A percentile compares a stretch with the other conserved stretches of the same genome.
Conservation (phyloP, 30 jellyfish, hydroid and myxozoan genomes). For the Pelagia noctiluca region DNA sequence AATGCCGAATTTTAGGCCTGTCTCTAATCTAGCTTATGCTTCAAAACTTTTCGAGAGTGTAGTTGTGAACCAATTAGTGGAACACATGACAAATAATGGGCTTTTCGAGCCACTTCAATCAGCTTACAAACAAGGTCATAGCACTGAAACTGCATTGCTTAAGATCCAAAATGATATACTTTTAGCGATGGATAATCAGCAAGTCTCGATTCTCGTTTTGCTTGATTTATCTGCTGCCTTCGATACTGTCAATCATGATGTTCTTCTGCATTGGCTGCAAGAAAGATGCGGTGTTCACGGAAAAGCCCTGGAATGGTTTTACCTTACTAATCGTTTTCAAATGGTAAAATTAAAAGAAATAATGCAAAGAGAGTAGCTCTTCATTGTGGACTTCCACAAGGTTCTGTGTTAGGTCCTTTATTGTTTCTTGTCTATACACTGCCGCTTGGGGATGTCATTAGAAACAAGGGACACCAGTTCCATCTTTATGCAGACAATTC, state of each 20-base stretch:
- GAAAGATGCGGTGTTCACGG: conserved; percentile 48
- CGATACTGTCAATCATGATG: conserved; percentile 55
- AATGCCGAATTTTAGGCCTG: too few relatives aligned
- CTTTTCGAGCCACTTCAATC: too few relatives aligned
- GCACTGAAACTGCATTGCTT: conserved; percentile 64
- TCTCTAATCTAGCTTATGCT: too few relatives aligned
- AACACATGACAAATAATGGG: conserved; percentile 53
- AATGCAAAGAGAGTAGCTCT: too few relatives aligned
- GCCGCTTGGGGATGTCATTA: too few relatives aligned
- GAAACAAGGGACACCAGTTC: conserved; percentile 55
- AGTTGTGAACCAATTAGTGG: conserved; percentile 49
- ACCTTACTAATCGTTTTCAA: not conserved
- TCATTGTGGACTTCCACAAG: too few relatives aligned
- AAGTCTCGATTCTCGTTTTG: conserved; percentile 51
- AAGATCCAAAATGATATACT: too few relatives aligned
- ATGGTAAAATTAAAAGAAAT: too few relatives aligned
- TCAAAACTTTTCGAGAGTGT: conserved; percentile 52
- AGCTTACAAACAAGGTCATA: conserved; percentile 46
- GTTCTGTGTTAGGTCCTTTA: conserved; percentile 30
- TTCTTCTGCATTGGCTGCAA: conserved; percentile 36
- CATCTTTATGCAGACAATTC: too few relatives aligned
- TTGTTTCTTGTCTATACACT: conserved; percentile 2
- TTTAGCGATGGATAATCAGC: conserved; percentile 57
- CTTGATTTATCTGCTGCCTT: conserved; percentile 67
- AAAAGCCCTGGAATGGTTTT: conserved; percentile 15